Percentiles rank a stretch among this genome's conserved stretches.
These are phyloP conservation scores for Troides helena DNA, from an alignment of 2,888 invertebrate species.

Conservation along the genomic window DNA sequence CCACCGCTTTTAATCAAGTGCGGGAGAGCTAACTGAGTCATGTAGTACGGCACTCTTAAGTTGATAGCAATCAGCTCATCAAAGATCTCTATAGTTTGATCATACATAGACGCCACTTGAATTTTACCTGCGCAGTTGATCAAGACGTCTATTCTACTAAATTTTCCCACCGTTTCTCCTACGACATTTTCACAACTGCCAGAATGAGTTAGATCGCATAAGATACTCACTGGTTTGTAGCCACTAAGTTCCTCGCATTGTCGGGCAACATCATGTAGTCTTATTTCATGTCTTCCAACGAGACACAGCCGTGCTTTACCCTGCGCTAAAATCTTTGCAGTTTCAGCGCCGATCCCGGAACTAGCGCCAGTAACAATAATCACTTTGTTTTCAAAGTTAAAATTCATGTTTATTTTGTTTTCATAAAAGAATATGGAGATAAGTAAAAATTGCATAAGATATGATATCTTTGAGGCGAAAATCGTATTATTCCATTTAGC, in stretches of 20 bases:
- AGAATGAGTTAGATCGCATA: constrained; percentile 48
- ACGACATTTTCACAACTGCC: constrained; percentile 53
- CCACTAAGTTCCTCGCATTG: constrained; percentile 46
- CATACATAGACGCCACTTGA: constrained; percentile 51
- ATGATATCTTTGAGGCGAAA: too few species aligned
- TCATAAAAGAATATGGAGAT: too few species aligned
- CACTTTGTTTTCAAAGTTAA: constrained; percentile 39
- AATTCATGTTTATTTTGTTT: too few species aligned
- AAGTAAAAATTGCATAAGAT: too few species aligned
- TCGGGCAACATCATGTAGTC: constrained; percentile 47
- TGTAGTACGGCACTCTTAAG: constrained; percentile 54
- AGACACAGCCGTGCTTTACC: constrained; percentile 50
- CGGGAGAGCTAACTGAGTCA: constrained; percentile 54
- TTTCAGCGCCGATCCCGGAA: constrained; percentile 61
- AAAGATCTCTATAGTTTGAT: constrained; percentile 51
- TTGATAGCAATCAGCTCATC: constrained; percentile 56
- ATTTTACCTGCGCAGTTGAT: constrained; percentile 58
- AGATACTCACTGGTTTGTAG: constrained; percentile 47
- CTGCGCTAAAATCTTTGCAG: constrained; percentile 54
- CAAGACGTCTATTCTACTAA: constrained; percentile 50
- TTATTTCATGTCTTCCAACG: constrained; percentile 53
- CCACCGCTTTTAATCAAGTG: constrained; percentile 54
- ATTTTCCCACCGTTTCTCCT: constrained; percentile 49
- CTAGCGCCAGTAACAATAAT: constrained; percentile 60
- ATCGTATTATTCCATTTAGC: too few species aligned